A percentile compares a stretch with the other conserved stretches of the same genome.
Conservation (phyloP, 2,888 invertebrate genomes). For the Crepidodera aurea region DNA sequence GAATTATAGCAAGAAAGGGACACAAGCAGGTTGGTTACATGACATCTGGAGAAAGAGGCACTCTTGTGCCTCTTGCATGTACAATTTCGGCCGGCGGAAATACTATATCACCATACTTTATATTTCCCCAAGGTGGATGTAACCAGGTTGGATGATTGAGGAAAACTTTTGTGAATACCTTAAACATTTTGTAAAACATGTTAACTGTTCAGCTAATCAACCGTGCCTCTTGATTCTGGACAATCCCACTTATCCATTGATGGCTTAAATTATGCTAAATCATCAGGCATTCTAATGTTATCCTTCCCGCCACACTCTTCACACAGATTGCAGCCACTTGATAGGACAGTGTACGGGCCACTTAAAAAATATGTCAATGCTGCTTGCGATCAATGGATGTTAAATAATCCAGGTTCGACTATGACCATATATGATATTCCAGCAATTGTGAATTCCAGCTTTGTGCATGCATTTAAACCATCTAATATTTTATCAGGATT, state of each 20-base stretch:
- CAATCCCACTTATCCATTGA: not conserved
- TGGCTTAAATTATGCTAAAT: constrained; percentile 9
- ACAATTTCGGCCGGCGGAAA: constrained; percentile 12
- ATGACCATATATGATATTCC: too few relatives aligned
- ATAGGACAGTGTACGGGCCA: too few relatives aligned
- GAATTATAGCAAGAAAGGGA: constrained; percentile 24
- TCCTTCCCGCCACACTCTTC: constrained; percentile 16
- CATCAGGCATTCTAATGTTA: constrained; percentile 8
- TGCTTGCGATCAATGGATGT: constrained; percentile 9
- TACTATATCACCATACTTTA: constrained; percentile 11
- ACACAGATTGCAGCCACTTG: too few relatives aligned
- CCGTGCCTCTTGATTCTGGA: constrained; percentile 10
- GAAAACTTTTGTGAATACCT: constrained; percentile 10
- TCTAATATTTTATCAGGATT: too few relatives aligned
- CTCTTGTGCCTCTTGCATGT: constrained; percentile 12
- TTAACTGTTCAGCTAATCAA: constrained; percentile 9
- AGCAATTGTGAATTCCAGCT: too few relatives aligned
- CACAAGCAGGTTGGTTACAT: constrained; percentile 7
- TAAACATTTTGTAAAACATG: constrained; percentile 8
- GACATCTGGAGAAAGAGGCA: constrained; percentile 14
- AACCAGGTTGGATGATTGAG: constrained; percentile 11
- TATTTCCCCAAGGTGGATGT: constrained; percentile 13
- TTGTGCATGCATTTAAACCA: too few relatives aligned
- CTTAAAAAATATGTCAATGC: too few relatives aligned
- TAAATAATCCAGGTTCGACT: constrained; percentile 11